Evolutionary conservation across 2,797 vertebrate genomes (phyloP), one percentile per base, ranked within the genome.

Genomic region (Oreortyx pictus): DNA sequence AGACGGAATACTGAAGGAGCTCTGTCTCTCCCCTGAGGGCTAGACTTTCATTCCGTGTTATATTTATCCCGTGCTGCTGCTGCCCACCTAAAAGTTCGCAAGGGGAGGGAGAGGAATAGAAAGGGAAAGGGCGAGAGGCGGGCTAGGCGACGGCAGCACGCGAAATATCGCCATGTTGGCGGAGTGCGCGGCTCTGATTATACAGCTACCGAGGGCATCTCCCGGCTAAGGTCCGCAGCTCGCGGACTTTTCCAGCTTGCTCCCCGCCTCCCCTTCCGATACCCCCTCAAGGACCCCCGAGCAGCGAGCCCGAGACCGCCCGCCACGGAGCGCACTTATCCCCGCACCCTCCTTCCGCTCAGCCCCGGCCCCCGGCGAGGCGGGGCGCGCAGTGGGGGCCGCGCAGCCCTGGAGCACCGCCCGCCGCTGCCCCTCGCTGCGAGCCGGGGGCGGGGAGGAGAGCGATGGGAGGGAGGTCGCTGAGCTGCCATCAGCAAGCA

Each of bases 161-260:
- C 91, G 88, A 96, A 97, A 96, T 95, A 96, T 96, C 94, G 96
- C 96, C 96, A 97, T 97, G 95, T 97, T 97, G 96, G 92, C 90
- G 67, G 74, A 94, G 43, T 95, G 54, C 57, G 15, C 49, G 49
- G 66, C 73, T 75, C 77, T 68, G 86, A 91, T 85, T 87, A 86
- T 87, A 86, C 4, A 56, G 80, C 86, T 33, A 60, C 76, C 6
- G 41, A 74, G 66, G 77, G 50, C 70, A 96, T 89, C 82, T 91
- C 73, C 67, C 54, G 9, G 9, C 77, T 90, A 88, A 88, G 68
- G n/a, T 73, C 59, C 17, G 31, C 86, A 78, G 93, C 64, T 86
- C 47, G 11, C 23, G 49, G 44, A 70, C 78, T 52, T 90, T 67
- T 66, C 65, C n/a, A 78, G 77, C 77, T 83, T 77, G 7, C 35